Percentiles rank a stretch among this genome's conserved stretches.
phyloP scores from a whole-genome alignment of 35 echinoderm and acorn worm species.

The Apostichopus californicus region DNA sequence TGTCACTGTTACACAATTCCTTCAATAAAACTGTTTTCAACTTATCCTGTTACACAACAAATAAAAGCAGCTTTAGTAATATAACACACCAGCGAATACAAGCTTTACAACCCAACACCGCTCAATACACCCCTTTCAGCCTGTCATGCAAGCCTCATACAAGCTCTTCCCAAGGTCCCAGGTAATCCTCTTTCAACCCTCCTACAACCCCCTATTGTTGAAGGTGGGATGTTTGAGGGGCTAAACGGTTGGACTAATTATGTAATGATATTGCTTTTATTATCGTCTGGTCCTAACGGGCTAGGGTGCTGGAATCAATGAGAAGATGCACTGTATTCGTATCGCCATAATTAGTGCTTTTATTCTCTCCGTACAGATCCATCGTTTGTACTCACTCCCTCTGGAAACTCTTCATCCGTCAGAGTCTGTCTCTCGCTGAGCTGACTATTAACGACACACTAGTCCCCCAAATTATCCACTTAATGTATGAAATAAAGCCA shows the following conservation, averaged over 20 bases:
- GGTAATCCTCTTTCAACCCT: neutral
- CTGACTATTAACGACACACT: neutral
- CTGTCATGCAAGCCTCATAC: neutral
- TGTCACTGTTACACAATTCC: too few relatives aligned
- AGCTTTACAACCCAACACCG: neutral
- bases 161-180: neutral
- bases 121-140: neutral
- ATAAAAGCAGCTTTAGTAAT: too few relatives aligned
- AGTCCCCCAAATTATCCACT: neutral
- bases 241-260: slow-evolving; percentile 55
- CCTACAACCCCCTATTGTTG: slow-evolving; percentile 36
- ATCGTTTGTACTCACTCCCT: slow-evolving; percentile 30
- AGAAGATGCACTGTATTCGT: neutral
- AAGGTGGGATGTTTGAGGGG: slow-evolving; percentile 43
- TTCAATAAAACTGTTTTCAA: too few relatives aligned
- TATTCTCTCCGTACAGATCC: neutral
- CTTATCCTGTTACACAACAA: too few relatives aligned
- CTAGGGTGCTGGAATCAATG: slow-evolving; percentile 35
- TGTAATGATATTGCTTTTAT: slow-evolving; percentile 50
- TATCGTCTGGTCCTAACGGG: slow-evolving; percentile 19
- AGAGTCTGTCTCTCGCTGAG: neutral
- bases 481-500: neutral
- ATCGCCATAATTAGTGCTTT: slow-evolving; percentile 45
- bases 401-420: neutral
- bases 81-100: too few relatives aligned